Percentiles rank a stretch among this genome's conserved stretches.
These are phyloP conservation scores for Ciona savignyi DNA, from an alignment of 23 tunicate genomes.

Conservation along the genomic window DNA sequence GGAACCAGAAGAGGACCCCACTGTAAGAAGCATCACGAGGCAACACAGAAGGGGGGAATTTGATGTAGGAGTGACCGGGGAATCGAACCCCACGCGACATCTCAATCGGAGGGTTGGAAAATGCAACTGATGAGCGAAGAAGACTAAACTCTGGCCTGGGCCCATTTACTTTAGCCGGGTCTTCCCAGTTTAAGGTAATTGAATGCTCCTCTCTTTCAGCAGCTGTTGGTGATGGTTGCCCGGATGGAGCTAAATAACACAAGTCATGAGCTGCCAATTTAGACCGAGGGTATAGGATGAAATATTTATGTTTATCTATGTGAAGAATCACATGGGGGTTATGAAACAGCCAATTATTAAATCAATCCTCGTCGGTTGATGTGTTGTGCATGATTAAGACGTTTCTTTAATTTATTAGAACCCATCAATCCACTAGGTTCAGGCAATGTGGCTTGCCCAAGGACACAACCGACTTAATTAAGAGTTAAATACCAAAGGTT, in stretches of 20 bases:
- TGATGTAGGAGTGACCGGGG: conserved; percentile 71
- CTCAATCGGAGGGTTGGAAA: conserved; percentile 74
- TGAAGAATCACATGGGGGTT: too few species aligned
- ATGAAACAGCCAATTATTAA: too few species aligned
- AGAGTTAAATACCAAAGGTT: too few species aligned
- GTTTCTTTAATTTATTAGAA: too few species aligned
- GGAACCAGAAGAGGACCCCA: conserved; percentile 68
- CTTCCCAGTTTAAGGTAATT: conserved; percentile 43
- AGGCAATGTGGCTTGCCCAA: too few species aligned
- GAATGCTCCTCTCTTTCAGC: conserved; percentile 8
- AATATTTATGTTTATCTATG: too few species aligned
- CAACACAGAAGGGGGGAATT: conserved; percentile 43
- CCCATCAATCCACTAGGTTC: too few species aligned
- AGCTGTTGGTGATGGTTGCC: conserved; percentile 33
- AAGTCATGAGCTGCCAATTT: too few species aligned
- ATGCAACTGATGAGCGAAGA: conserved; percentile 42
- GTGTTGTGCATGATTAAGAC: too few species aligned
- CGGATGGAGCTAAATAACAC: conserved; percentile 77
- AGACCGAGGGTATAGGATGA: too few species aligned
- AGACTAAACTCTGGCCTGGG: conserved; percentile 66
- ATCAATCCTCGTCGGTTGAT: too few species aligned
- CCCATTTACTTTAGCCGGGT: conserved; percentile 68
- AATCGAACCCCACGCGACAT: conserved; percentile 84
- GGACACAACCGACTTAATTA: too few species aligned
- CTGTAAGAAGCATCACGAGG: conserved; percentile 91